Evolutionary conservation across 2,888 invertebrate species (phyloP).

Genomic region (Serrognathus titanus): DNA sequence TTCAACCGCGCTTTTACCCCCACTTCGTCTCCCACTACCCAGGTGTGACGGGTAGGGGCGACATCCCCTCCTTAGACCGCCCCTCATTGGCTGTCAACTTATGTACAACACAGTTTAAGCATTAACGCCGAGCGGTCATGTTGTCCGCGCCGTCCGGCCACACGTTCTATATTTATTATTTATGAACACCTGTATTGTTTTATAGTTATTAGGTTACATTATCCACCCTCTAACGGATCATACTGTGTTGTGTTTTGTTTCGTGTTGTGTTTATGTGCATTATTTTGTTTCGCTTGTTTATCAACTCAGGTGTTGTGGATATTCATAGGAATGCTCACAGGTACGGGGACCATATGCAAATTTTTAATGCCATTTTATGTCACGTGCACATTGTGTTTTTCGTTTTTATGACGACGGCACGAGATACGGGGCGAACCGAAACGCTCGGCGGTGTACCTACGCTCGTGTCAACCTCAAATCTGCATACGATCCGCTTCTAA

Average conservation of each 20-base stretch:
- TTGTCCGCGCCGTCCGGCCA: conserved; percentile 46
- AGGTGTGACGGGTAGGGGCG: conserved; percentile 44
- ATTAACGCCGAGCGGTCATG: conserved; percentile 48
- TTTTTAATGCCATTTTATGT: neutral
- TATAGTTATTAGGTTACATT: neutral
- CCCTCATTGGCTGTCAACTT: conserved; percentile 51
- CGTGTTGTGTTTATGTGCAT: conserved; percentile 32
- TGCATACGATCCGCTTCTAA: no score
- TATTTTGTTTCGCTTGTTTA: conserved; percentile 21
- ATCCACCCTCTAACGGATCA: neutral
- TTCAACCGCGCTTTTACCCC: conserved; percentile 45
- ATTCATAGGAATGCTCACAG: conserved; percentile 43
- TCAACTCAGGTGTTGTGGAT: conserved; percentile 17
- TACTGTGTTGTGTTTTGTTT: conserved; percentile 36
- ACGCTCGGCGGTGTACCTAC: no score
- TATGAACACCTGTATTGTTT: conserved; percentile 35
- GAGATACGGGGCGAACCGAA: no score
- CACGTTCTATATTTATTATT: conserved; percentile 38
- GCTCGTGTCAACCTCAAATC: no score
- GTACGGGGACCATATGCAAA: conserved; percentile 27
- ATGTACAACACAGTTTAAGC: conserved; percentile 51
- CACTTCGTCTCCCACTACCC: conserved; percentile 37
- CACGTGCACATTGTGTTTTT: neutral
- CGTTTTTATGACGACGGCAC: no score
- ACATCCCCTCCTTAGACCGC: conserved; percentile 48